Base-by-base conservation (phyloP, 2,888 invertebrate species). In the Physocephala rufipes region DNA sequence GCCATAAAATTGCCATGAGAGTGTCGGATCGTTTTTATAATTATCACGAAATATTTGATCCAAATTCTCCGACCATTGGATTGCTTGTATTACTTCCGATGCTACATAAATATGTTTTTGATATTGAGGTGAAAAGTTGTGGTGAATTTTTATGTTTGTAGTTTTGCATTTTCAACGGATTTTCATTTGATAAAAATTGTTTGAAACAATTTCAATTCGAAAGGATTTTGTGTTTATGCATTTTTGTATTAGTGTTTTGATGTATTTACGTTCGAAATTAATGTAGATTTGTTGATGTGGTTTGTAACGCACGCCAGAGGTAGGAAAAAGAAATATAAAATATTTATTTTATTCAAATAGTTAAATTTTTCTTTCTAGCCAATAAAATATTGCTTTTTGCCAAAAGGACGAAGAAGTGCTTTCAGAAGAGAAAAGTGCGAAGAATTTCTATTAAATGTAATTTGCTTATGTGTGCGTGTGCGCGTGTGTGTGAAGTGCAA, bases 1-100 rank as follows among this genome's bases (percentile, higher is more conserved):
- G 75, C 99, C 98, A 86, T 99, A 99, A 86, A 96, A 98, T 87
- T 99, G 99, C 96, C 98, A 99, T 4, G 95, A 95, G 55, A 97
- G 88, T 3, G 95, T 93, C 19, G 95, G 94, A 86, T 96, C 95
- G 72, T 90, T 90, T 82, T 92, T 91, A 82, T 93, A 93, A 86
- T 97, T 97, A 81, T 92, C 91, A 77, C 91, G 90, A 86, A 98
- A 99, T 77, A 92, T 94, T 69, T 92, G 90, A 85, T 98, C 96
- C 78, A 99, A 88, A 78, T 93, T 93, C 83, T 95, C 93, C 2
- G 98, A 97, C 99, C 99, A 99, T 82, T 93, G 92, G 74, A 99
- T 96, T 47, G 96, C 96, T 86, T 94, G 92, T 73, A 97, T 91
- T 7, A 98, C 95, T 79, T 93, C 92, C 69, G 92, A 89, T 71